These are phyloP conservation scores for Drosophila baimaii DNA, from an alignment of 1,140 invertebrate species.

Conservation along the genomic window DNA sequence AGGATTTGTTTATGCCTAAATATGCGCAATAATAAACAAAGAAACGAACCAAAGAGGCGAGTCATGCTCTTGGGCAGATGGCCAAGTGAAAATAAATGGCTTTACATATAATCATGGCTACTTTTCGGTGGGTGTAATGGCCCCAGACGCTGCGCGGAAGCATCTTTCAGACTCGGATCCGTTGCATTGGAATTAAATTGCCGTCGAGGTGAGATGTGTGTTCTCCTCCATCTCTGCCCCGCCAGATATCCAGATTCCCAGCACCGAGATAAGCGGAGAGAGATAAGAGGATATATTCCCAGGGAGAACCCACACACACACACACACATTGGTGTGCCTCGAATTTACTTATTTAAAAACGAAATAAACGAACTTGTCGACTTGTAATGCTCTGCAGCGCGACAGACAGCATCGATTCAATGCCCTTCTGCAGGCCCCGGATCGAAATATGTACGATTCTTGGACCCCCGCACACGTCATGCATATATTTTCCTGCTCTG, in stretches of 20 bases:
- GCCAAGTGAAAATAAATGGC: slow-evolving; percentile 61
- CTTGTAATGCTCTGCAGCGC: not conserved
- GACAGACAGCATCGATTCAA: slow-evolving; percentile 4
- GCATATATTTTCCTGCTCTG: slow-evolving; percentile 42
- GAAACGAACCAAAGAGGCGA: slow-evolving; percentile 53
- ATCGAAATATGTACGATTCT: slow-evolving; percentile 46
- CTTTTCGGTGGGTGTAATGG: slow-evolving; percentile 48
- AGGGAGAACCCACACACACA: no score
- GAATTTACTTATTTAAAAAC: not conserved
- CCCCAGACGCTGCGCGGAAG: slow-evolving; percentile 38
- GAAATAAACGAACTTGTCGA: slow-evolving; percentile 1
- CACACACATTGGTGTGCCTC: slow-evolving; percentile 4
- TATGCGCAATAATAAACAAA: slow-evolving; percentile 69
- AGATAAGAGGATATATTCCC: slow-evolving; percentile 32
- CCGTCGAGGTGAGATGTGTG: slow-evolving; percentile 30
- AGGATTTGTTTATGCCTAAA: slow-evolving; percentile 48
- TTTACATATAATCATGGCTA: slow-evolving; percentile 41
- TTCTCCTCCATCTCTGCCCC: not conserved
- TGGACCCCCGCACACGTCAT: slow-evolving; percentile 41
- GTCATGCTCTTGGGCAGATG: slow-evolving; percentile 76
- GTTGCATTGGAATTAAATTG: slow-evolving; percentile 38
- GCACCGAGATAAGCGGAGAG: not conserved
- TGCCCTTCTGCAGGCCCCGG: slow-evolving; percentile 24
- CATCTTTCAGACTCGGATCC: slow-evolving; percentile 8
- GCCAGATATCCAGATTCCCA: slow-evolving; percentile 3